Base-by-base conservation (phyloP, 2,888 invertebrate species). In the Drosophila kuntzei region DNA sequence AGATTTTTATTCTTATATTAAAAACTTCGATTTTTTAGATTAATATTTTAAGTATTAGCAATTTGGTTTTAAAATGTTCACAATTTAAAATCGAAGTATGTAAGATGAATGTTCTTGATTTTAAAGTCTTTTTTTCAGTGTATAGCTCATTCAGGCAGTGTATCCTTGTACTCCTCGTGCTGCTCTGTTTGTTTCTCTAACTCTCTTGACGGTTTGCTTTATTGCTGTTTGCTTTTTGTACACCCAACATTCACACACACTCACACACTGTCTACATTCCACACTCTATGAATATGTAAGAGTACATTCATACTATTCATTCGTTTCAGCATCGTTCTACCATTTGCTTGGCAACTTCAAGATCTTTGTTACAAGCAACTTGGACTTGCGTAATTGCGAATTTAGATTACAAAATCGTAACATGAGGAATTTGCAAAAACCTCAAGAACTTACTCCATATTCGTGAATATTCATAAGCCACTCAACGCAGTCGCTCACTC, bases 401-500 rank as follows among this genome's bases (percentile, higher is more conserved):
- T 73, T 73, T 67, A 57, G 57, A 73, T 73, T 63, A 73, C 39
- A 60, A 46, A 46, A 59, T 39, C 27, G 27, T 46, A 36, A 29
- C 53, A 61, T 43, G 20, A 18, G 8, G 25, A 50, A 65, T 65
- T 54, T 59, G 37, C 12, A 4, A 43, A 59, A 50, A 18, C 14
- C 44, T 20, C 29, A 44, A 41, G 54, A 59, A 44, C 32, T 59
- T 20, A 41, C 14, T 37, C 12, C n/a, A 41, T 37, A 50, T 54
- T 64, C 63, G 57, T 78, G 74, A 75, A 75, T 75, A 75, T 75
- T 75, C 79, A 75, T 78, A 63, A 74, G 55, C 39, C 47, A 41
- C 41, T 54, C 63, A 36, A 37, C 37, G 39, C n/a, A 22, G 34
- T 36, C 27, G n/a, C 7, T n/a, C 12, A 8, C 9, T 18, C 6